Evolutionary conservation across 2,888 invertebrate genomes (phyloP), one percentile per base, ranked within the genome.

Genomic region (Hoplodrina ambigua): DNA sequence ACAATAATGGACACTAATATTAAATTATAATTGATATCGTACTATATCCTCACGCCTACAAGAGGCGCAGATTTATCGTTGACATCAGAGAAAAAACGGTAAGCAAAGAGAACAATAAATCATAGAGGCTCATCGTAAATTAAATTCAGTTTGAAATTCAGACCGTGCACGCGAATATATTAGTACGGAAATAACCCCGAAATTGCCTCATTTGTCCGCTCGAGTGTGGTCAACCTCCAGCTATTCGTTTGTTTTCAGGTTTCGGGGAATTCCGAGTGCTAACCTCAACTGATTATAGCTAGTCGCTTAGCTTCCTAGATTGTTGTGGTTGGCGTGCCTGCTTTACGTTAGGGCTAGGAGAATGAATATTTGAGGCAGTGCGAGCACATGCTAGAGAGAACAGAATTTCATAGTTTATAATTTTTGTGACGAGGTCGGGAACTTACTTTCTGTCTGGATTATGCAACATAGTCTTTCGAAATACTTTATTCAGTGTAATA

Each of bases 331-430:
- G 0, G 13, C n/a, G 2, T 30, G 37, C 17, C 41, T 46, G 13
- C 19, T 50, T 25, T 50, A 30, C 10, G 49, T 13, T 54, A 8
- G n/a, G 52, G 5, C 11, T 17, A 25, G 11, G 17, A 15, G 5
- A 37, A 49, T 62, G 19, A 63, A 76, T 56, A 63, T 61, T 70
- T 41, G 37, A 63, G 62, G 20, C 13, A 19, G 8, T 33, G n/a
- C 4, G 11, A 41, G 44, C 17, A 54, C 30, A 20, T 50, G 41
- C n/a, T 20, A 25, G 44, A 15, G 8, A 33, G 25, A 41, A 8
- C 11, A 46, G 7, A 37, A 46, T 37, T 54, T 37, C 1, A 72
- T 53, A 5, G 37, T 19, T 19, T 37, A n/a, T n/a, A 53, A 44
- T 44, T 20, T 20, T 52, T 33, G 33, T 20, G 50, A 44, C 30